Evolutionary conservation across 2,888 invertebrate genomes (phyloP).

Genomic region (Trachelus stipa): DNA sequence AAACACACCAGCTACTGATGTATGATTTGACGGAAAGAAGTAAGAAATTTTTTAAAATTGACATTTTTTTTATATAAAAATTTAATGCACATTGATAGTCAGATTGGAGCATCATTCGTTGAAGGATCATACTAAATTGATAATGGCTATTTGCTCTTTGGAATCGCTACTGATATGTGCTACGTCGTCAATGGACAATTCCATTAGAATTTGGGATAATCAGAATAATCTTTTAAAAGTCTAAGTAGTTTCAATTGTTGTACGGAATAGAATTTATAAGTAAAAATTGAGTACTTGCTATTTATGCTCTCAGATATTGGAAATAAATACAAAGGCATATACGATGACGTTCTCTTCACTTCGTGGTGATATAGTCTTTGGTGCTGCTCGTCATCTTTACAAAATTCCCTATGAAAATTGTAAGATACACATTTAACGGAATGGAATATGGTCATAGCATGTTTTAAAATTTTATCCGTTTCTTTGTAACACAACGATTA

Average conservation of each 20-base stretch:
- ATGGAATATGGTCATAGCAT: background rate
- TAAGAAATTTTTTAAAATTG: conserved; percentile 19
- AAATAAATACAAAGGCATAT: conserved; percentile 36
- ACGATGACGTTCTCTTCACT: conserved; percentile 39
- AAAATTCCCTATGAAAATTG: conserved; percentile 44
- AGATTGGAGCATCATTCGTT: conserved; percentile 38
- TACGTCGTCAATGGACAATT: conserved; percentile 43
- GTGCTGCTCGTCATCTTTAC: conserved; percentile 45
- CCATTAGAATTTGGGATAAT: conserved; percentile 46
- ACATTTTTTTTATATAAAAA: conserved; percentile 9
- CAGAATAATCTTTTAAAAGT: conserved; percentile 42
- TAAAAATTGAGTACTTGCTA: background rate
- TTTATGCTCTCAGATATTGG: conserved; percentile 33
- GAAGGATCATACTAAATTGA: conserved; percentile 37
- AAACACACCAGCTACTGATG: conserved; percentile 41
- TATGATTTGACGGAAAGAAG: conserved; percentile 38
- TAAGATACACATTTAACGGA: conserved; percentile 17
- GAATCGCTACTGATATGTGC: conserved; percentile 43
- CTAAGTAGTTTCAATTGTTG: conserved; percentile 4
- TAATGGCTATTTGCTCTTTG: conserved; percentile 34
- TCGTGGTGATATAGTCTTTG: conserved; percentile 44
- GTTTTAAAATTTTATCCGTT: background rate
- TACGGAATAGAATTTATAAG: background rate
- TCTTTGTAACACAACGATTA: conserved; percentile 13
- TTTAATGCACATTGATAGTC: conserved; percentile 22